A percentile compares a stretch with the other conserved stretches of the same genome.
Evolutionary conservation across 1,140 invertebrate species (phyloP).

Genomic region (Nebria ingens): DNA sequence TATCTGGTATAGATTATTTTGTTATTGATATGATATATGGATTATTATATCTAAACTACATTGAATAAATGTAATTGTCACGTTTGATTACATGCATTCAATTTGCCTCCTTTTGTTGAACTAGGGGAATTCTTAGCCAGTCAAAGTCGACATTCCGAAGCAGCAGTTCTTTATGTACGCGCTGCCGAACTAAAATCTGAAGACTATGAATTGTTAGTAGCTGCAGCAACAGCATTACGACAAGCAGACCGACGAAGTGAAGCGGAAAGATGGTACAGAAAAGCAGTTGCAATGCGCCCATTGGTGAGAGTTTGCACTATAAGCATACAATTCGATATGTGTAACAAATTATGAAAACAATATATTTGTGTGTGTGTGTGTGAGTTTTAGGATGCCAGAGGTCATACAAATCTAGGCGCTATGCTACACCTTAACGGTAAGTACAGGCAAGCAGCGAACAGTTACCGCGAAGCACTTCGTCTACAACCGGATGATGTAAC

Average conservation of each 20-base stretch:
- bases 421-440: slow-evolving; percentile 88
- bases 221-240: slow-evolving; percentile 74
- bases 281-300: slow-evolving; percentile 56
- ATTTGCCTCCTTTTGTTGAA: too few relatives aligned
- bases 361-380: too few relatives aligned
- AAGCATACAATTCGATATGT: background rate
- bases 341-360: too few relatives aligned
- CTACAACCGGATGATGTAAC: slow-evolving; percentile 77
- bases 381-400: slow-evolving; percentile 71
- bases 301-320: slow-evolving; percentile 40
- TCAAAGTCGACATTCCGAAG: slow-evolving; percentile 63
- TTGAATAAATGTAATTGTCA: background rate
- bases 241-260: slow-evolving; percentile 63
- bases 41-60: too few relatives aligned
- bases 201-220: slow-evolving; percentile 75
- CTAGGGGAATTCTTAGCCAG: slow-evolving; percentile 84
- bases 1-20: too few relatives aligned
- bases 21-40: too few relatives aligned
- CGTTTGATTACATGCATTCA: background rate
- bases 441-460: slow-evolving; percentile 69
- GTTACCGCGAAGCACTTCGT: slow-evolving; percentile 70
- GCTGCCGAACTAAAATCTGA: slow-evolving; percentile 64
- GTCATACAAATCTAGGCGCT: slow-evolving; percentile 87
- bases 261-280: slow-evolving; percentile 76
- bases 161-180: slow-evolving; percentile 64